phyloP scores from a whole-genome alignment of 2,797 vertebrate species.

The Melanitta fusca region DNA sequence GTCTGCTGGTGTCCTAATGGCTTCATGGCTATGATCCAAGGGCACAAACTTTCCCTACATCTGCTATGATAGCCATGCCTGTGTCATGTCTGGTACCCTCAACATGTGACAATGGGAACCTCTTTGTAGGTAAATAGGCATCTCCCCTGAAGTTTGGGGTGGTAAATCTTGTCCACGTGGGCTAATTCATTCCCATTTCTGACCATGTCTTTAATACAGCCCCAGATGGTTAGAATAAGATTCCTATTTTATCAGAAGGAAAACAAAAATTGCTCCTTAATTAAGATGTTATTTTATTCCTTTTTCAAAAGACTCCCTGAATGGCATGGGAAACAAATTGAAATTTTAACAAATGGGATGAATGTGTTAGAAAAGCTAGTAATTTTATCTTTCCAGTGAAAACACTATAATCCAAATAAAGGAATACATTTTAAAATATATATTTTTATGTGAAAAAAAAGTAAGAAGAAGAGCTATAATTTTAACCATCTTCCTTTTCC shows the following conservation, averaged over 20 bases:
- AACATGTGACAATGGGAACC: fast-evolving
- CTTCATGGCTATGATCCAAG: neutral
- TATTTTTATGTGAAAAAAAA: neutral
- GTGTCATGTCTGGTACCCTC: neutral
- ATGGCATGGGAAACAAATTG: neutral
- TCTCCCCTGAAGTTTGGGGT: neutral
- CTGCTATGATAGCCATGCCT: neutral
- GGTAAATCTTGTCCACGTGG: neutral
- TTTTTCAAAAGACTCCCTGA: neutral
- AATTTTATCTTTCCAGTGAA: neutral
- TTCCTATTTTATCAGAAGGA: neutral
- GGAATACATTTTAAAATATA: neutral
- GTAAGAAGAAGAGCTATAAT: neutral
- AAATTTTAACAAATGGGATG: constrained; percentile 12
- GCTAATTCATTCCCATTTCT: neutral
- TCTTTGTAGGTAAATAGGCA: neutral
- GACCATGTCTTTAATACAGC: neutral
- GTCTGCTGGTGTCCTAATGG: neutral
- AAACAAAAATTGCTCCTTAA: neutral
- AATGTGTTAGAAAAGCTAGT: neutral
- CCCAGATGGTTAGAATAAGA: neutral
- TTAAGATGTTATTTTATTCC: neutral
- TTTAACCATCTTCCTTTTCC: neutral
- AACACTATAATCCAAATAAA: neutral
- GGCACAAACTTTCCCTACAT: neutral